These are phyloP conservation scores for Helobdella robusta DNA, from an alignment of 2,888 invertebrate species.

Conservation along the genomic window DNA sequence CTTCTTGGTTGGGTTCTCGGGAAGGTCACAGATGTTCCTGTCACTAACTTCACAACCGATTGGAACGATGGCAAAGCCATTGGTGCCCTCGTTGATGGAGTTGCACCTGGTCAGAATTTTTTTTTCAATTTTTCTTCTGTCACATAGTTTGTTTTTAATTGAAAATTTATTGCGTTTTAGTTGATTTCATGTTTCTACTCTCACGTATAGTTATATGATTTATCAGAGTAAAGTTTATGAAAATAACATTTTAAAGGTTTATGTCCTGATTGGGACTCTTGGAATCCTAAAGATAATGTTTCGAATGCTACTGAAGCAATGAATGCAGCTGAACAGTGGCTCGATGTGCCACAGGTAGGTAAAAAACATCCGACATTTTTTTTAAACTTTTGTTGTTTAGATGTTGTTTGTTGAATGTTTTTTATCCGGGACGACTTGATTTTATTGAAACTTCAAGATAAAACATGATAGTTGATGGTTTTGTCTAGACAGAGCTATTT, in stretches of 20 bases:
- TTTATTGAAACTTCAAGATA: too few species aligned
- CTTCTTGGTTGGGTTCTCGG: constrained; percentile 69
- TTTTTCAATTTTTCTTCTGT: neutral
- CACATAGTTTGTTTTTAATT: neutral
- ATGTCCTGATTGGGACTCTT: constrained; percentile 78
- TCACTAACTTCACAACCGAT: constrained; percentile 76
- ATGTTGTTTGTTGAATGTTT: too few species aligned
- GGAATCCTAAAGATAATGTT: constrained; percentile 71
- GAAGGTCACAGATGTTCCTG: constrained; percentile 70
- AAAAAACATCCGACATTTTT: too few species aligned
- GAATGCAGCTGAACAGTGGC: constrained; percentile 78
- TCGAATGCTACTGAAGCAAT: constrained; percentile 83
- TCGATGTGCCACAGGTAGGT: constrained; percentile 70
- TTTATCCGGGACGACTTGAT: too few species aligned
- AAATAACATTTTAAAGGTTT: too few species aligned
- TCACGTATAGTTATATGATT: neutral
- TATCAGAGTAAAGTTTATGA: too few species aligned
- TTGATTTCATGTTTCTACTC: neutral
- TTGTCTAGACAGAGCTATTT: too few species aligned
- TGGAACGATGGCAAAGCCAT: constrained; percentile 84
- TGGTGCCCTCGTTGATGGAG: constrained; percentile 77
- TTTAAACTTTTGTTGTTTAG: too few species aligned
- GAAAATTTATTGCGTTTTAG: neutral
- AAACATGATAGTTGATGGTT: too few species aligned
- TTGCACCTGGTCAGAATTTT: constrained; percentile 62